These are phyloP conservation scores for Coptodon rendalli DNA, from an alignment of 2,113 vertebrate species.

Conservation along the genomic window DNA sequence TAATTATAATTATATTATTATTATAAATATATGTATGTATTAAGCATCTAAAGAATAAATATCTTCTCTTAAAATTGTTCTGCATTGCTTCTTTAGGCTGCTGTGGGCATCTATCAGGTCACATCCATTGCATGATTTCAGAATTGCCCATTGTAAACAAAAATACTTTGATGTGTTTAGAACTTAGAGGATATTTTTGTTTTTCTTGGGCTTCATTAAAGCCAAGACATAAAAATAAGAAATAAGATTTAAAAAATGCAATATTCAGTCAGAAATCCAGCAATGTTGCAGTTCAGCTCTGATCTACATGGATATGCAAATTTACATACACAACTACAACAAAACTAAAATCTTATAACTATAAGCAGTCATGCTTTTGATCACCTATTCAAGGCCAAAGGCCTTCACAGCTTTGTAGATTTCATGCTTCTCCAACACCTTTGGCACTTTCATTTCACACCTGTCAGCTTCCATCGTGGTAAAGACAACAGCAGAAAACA, in stretches of 20 bases:
- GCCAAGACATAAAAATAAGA: rapidly evolving
- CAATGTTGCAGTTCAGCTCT: not conserved
- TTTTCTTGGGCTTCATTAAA: not conserved
- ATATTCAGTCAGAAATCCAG: not conserved
- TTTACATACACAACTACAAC: not conserved
- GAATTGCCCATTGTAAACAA: rapidly evolving
- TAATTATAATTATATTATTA: not conserved
- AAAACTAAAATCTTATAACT: rapidly evolving
- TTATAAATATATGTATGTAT: not conserved
- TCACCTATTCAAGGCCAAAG: not conserved
- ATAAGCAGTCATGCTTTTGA: not conserved
- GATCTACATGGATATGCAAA: rapidly evolving
- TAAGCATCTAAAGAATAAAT: not conserved
- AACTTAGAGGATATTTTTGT: not conserved
- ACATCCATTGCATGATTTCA: not conserved
- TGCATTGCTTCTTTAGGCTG: not conserved
- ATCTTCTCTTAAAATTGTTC: rapidly evolving
- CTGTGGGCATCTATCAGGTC: not conserved
- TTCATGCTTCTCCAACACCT: rapidly evolving
- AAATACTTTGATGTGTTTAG: not conserved
- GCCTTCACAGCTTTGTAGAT: not conserved
- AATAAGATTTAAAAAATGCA: not conserved
- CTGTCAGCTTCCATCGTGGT: rapidly evolving
- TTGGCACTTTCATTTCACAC: rapidly evolving
- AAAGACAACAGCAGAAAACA: not conserved